Base-by-base conservation (phyloP, 2,797 vertebrate genomes). In the Melanotaenia parkinsoni region DNA sequence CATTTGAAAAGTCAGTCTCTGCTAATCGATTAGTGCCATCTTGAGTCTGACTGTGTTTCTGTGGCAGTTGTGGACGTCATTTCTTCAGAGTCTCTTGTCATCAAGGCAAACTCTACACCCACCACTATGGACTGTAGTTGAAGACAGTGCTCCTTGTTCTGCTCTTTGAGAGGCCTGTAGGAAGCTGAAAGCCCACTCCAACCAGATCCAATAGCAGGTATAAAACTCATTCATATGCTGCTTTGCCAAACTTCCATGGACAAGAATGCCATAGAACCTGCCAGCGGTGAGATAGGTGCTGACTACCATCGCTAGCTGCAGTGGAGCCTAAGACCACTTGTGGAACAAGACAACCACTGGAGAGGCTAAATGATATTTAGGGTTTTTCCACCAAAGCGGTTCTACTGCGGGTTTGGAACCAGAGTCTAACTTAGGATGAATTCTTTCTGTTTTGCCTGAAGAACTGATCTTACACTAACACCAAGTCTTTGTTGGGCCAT, bases 111-210 rank as follows among this genome's bases (percentile, higher is more conserved):
- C 30, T 9, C 9, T 35, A 70, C 20, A 22, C 43, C 50, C 47
- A 70, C 8, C 35, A 22, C 26, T 62, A 33, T 43, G 26, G 35
- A 56, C 18, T 53, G 14, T 28, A 70, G 35, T 37, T n/a, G 58
- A 58, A 54, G 58, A 62, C 35, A 24, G 58, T 33, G 28, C 13
- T 47, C 38, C 53, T 57, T 67, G 38, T 58, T 56, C 37, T 43
- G 35, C 30, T 64, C 30, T 64, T 64, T 11, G 26, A 72, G 43
- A 43, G 35, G 47, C 58, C 20, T 32, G 50, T 10, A 54, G 26
- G 13, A 70, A 62, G 59, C 58, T 70, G 58, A 38, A 62, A 35
- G 38, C 53, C 38, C 61, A 63, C 63, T 67, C 58, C 26, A 61
- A 51, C 45, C 50, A 54, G 56, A 67, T 74, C 63, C 38, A 58